Base-by-base conservation (phyloP, 2,888 invertebrate genomes). In the Epinotia ramella region DNA sequence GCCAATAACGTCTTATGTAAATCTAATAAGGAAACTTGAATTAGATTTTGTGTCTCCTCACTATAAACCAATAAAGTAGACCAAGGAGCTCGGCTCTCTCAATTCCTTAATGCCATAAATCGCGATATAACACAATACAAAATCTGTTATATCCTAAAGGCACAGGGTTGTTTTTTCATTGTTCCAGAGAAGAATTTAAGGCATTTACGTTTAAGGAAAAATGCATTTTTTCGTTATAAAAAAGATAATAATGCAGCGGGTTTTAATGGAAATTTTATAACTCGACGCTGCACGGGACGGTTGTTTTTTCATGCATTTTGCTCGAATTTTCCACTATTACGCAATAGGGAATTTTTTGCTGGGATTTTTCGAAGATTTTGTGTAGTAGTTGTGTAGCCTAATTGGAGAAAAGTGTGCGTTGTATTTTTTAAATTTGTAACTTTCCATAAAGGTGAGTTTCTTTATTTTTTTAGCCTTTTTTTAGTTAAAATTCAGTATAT, bases 191-290 rank as follows among this genome's bases (percentile, higher is more conserved):
- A 80, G 84, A 80, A 83, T 83, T 83, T 86, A 81, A 77, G 82
- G 76, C 82, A 69, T 85, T 85, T 77, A 71, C 75, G 73, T 69
- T 28, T 73, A 78, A 73, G 78, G 80, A 84, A 84, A 85, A 87
- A 86, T 84, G 84, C 82, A 89, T 91, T 93, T 94, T 91, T 94
- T 91, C 83, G 87, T 88, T 89, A 91, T 91, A 94, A 94, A 94
- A 94, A 94, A 86, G 94, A 94, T 94, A 93, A 92, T 92, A 92
- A 92, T 88, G 86, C 86, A 84, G 85, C 83, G 84, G 87, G 88
- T 94, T 94, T 94, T 93, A 94, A 91, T 88, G 94, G 94, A 94
- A 94, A 92, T 94, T 94, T 94, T 94, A 94, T 91, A 91, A 89
- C 88, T 85, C 77, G 90, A 83, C 87, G 83, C 82, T 79, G 89